A percentile compares a stretch with the other conserved stretches of the same genome.
Conservation (phyloP, 2,797 vertebrate species). For the Kryptolebias ocellatus region DNA sequence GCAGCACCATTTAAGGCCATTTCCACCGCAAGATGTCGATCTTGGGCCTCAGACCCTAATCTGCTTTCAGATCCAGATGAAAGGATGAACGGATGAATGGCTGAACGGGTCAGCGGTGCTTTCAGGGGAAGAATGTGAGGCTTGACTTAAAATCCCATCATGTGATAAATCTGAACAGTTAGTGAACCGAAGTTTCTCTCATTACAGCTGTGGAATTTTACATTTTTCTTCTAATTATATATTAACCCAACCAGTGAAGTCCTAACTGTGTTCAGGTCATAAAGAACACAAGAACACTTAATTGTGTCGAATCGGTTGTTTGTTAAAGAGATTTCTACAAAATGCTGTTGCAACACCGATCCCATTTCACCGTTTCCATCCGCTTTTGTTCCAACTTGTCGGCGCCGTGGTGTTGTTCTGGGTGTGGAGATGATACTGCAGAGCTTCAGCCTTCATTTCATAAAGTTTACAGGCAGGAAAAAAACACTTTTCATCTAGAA, state of each 20-base stretch:
- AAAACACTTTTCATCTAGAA: not conserved
- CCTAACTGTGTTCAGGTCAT: not conserved
- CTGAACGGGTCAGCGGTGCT: conserved; percentile 15
- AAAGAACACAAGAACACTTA: not conserved
- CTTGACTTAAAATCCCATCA: conserved; percentile 72
- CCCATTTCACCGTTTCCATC: not conserved
- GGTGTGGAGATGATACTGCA: not conserved
- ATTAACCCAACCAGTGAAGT: not conserved
- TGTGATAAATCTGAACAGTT: conserved; percentile 62
- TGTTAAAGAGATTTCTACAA: not conserved
- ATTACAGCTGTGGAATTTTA: too few relatives aligned
- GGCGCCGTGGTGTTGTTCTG: not conserved
- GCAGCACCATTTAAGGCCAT: conserved; percentile 21
- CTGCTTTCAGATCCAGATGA: conserved; percentile 67
- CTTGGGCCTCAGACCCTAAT: conserved; percentile 54
- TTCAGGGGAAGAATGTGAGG: conserved; percentile 67
- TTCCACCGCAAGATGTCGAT: conserved; percentile 24
- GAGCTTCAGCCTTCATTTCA: not conserved
- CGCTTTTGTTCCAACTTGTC: not conserved
- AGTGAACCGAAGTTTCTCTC: conserved; percentile 1
- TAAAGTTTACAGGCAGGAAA: not conserved
- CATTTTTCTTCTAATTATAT: too few relatives aligned
- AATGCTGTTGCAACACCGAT: conserved; percentile 5
- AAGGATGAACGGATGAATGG: conserved; percentile 61
- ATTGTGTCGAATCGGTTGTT: too few relatives aligned